phyloP scores from a whole-genome alignment of 2,113 vertebrate species.

The Hippocampus zosterae region DNA sequence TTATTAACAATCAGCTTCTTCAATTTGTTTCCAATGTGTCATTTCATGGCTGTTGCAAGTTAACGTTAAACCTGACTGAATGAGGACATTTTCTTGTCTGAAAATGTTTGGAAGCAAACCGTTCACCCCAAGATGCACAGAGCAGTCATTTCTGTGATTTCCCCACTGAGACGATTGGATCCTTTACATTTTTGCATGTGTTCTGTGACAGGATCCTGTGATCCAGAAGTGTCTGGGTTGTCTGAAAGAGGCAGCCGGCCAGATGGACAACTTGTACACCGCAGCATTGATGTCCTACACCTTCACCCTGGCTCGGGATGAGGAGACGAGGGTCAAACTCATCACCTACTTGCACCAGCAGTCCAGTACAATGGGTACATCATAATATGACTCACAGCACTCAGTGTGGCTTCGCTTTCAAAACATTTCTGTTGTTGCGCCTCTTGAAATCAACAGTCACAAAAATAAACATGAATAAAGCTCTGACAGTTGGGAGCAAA shows the following conservation, averaged over 20 bases:
- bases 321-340: constrained; percentile 61
- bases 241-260: constrained; percentile 38
- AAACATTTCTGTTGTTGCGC: neutral
- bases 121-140: too few relatives aligned
- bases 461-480: neutral
- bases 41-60: too few relatives aligned
- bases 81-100: neutral
- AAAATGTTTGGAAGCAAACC: neutral
- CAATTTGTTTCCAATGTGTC: too few relatives aligned
- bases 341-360: constrained; percentile 49
- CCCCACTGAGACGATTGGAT: neutral
- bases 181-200: neutral
- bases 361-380: constrained; percentile 31
- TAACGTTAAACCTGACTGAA: too few relatives aligned
- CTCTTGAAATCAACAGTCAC: neutral
- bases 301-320: constrained; percentile 78
- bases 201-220: constrained; percentile 57
- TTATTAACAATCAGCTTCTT: too few relatives aligned
- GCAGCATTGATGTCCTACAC: constrained; percentile 81
- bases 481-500: neutral
- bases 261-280: constrained; percentile 68
- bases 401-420: too few relatives aligned
- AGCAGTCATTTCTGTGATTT: neutral
- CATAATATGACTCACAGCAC: too few relatives aligned
- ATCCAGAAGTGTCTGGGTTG: constrained; percentile 73